Base-by-base conservation (phyloP, 2,113 vertebrate species). In the Cichladusa arquata region DNA sequence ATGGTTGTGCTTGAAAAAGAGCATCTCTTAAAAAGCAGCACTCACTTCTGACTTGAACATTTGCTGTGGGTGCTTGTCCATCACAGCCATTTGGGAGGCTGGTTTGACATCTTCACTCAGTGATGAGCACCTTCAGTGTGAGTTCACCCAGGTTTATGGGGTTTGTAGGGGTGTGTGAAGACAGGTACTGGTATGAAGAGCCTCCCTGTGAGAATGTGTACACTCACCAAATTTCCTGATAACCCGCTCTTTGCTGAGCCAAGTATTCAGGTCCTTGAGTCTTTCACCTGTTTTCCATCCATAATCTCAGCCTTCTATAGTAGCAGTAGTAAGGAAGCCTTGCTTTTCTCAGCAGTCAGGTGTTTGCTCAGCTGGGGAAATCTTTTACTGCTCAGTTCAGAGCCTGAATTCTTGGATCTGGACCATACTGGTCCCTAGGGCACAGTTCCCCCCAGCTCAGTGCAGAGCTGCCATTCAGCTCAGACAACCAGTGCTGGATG, bases 321-420 rank as follows among this genome's bases (percentile, higher is more conserved):
- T 65, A 54, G 71, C 45, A 19, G 29, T 38, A n/a, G 42, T 38
- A 53, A 71, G 34, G 25, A 53, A 88, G 29, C 38, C 33, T 11
- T 24, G 19, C 33, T 91, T 57, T 81, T 50, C 69, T 48, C 47
- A n/a, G 45, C 60, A 57, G n/a, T 48, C 38, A 14, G n/a, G 12
- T 86, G 81, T 83, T 86, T 86, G 56, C 83, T 94, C 69, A 92
- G 34, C 60, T 31, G 69, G 36, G 50, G 33, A 70, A 61, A 25
- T 48, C 4, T 82, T 66, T 51, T 40, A 19, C 28, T 71, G 3
- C 76, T 76, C 4, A 18, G 6, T 71, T 79, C 25, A 40, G 47
- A 86, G 74, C 66, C 80, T 4, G 25, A 23, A 20, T 69, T 70
- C 40, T 81, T 29, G 25, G 45, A 40, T 73, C 28, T 38, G 42